Conservation (phyloP, 2,797 vertebrate genomes). For the Rhinophrynus dorsalis region DNA sequence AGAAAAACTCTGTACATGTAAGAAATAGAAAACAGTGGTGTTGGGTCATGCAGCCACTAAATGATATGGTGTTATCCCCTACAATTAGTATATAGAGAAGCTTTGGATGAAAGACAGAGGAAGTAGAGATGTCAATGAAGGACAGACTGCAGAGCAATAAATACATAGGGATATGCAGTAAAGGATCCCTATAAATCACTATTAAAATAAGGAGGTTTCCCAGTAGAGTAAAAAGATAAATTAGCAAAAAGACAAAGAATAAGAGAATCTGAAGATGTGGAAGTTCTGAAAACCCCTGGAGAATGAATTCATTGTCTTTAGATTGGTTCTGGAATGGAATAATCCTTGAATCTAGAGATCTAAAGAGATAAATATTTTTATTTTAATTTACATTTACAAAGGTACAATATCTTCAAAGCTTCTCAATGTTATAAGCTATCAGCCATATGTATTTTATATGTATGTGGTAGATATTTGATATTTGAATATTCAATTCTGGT, state of each 20-base stretch:
- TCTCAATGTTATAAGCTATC: too few species aligned
- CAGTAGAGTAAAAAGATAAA: conserved; percentile 50
- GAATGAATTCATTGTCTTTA: conserved; percentile 44
- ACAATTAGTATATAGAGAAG: background rate
- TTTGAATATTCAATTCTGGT: too few species aligned
- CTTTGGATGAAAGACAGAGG: background rate
- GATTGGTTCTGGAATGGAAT: conserved; percentile 51
- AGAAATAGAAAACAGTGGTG: background rate
- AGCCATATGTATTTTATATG: too few species aligned
- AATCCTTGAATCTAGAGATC: too few species aligned
- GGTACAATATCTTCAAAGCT: too few species aligned
- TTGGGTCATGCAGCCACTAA: background rate
- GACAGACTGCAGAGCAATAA: background rate
- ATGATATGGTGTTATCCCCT: background rate
- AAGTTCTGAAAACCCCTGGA: conserved; percentile 52
- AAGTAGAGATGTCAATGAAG: background rate
- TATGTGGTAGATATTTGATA: too few species aligned
- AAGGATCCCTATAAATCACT: conserved; percentile 1
- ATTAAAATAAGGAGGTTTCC: conserved; percentile 52
- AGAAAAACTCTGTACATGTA: background rate
- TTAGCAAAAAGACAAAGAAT: conserved; percentile 43
- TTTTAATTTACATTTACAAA: too few species aligned
- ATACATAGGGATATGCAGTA: background rate
- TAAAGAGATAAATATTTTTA: too few species aligned
- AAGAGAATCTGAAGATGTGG: conserved; percentile 48